Evolutionary conservation across 2,113 vertebrate genomes (phyloP).

Genomic region (Mellivora capensis): DNA sequence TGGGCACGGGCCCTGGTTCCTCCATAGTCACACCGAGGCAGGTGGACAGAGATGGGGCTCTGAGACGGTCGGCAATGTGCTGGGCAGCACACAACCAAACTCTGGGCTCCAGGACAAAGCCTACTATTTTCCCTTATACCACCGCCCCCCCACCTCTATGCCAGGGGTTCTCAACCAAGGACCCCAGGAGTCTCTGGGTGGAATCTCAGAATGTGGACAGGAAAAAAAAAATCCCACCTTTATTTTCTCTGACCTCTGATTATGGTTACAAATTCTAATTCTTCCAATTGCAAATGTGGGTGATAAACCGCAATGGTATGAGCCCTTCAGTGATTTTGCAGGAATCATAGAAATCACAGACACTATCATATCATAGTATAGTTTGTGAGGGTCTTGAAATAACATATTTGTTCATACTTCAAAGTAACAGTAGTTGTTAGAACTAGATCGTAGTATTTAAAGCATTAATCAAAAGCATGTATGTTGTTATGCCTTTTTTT

Average conservation of each 20-base stretch:
- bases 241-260: slow-evolving; percentile 2
- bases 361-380: background rate
- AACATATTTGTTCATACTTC: background rate
- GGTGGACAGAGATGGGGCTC: background rate
- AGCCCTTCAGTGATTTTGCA: background rate
- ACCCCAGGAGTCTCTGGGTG: background rate
- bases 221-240: background rate
- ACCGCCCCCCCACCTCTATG: background rate
- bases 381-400: background rate
- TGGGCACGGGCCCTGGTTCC: background rate
- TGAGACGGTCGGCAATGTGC: background rate
- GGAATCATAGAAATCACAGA: background rate
- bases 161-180: background rate
- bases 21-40: background rate
- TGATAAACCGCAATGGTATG: background rate
- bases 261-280: background rate
- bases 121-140: background rate
- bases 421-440: background rate
- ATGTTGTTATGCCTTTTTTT: background rate
- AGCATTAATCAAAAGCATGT: background rate
- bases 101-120: background rate
- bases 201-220: background rate
- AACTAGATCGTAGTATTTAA: background rate
- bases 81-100: background rate
- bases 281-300: background rate